Conservation (phyloP, 2,797 vertebrate genomes). For the Onychomys arenicola region DNA sequence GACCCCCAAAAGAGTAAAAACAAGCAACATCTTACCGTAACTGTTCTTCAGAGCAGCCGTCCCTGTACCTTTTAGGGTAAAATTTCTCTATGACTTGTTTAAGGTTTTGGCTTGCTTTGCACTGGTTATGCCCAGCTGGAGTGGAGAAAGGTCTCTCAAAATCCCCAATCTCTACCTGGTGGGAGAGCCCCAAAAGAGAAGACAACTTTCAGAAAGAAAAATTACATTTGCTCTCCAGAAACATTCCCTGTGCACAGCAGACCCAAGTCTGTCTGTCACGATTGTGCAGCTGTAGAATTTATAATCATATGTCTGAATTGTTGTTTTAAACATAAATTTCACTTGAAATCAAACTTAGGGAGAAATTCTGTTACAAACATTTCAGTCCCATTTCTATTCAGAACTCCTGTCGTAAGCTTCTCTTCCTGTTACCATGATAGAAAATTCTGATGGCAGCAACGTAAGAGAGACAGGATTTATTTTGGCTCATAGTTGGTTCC, state of each 20-base stretch:
- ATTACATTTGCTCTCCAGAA: constrained; percentile 36
- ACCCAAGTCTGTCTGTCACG: background rate
- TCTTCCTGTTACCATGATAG: background rate
- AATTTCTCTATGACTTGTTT: constrained; percentile 97
- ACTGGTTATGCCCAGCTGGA: constrained; percentile 89
- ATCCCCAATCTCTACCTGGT: constrained; percentile 96
- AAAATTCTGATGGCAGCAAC: background rate
- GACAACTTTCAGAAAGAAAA: constrained; percentile 42
- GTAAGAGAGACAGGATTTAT: background rate
- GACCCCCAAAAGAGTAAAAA: too few species aligned
- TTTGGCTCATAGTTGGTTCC: background rate
- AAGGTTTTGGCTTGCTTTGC: constrained; percentile 94
- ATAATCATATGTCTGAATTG: background rate
- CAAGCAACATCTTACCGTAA: constrained; percentile 83
- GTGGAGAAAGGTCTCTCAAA: constrained; percentile 96
- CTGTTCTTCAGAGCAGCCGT: constrained; percentile 93
- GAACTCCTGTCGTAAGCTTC: background rate
- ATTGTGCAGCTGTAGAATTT: background rate
- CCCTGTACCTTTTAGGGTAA: constrained; percentile 96
- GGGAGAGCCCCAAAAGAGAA: constrained; percentile 57
- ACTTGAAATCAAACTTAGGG: constrained; percentile 21
- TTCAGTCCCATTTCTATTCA: background rate
- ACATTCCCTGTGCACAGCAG: background rate
- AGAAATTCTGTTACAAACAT: constrained; percentile 4
- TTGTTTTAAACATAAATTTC: constrained; percentile 48